Evolutionary conservation across 2,797 vertebrate genomes (phyloP).

Genomic region (Sylvia borin): DNA sequence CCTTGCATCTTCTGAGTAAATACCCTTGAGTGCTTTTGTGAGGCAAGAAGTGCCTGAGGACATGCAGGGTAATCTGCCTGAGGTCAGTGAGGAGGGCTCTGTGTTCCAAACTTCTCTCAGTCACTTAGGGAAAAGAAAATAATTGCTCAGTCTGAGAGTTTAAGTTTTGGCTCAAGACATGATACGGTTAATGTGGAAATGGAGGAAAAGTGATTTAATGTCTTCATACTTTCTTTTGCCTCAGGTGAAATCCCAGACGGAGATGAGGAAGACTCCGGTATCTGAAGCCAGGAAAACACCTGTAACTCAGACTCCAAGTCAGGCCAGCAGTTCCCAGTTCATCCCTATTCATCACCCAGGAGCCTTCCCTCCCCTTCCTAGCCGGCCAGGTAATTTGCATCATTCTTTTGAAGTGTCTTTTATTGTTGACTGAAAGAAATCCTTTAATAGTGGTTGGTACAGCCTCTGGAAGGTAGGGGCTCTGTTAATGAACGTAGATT

Average conservation of each 20-base stretch:
- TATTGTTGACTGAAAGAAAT: neutral
- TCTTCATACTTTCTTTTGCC: conserved; percentile 4
- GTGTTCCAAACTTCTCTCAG: neutral
- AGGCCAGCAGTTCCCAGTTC: conserved; percentile 92
- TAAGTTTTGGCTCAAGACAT: neutral
- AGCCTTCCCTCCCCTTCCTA: conserved; percentile 95
- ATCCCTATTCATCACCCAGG: conserved; percentile 97
- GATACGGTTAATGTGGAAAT: neutral
- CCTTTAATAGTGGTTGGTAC: neutral
- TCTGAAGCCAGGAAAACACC: conserved; percentile 94
- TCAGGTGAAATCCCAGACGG: conserved; percentile 91
- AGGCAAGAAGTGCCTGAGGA: neutral
- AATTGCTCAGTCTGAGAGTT: neutral
- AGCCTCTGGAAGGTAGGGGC: neutral
- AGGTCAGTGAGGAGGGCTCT: neutral
- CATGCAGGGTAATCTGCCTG: neutral
- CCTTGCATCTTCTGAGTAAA: neutral
- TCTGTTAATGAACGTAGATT: neutral
- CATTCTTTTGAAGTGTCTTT: neutral
- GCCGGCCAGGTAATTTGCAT: conserved; percentile 84
- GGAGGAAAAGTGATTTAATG: neutral
- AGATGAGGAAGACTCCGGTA: conserved; percentile 94
- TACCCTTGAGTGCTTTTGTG: neutral
- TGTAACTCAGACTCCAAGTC: conserved; percentile 85
- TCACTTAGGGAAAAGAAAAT: neutral